Evolutionary conservation across 2,888 invertebrate genomes (phyloP).

Genomic region (Himalopsyche anomala): DNA sequence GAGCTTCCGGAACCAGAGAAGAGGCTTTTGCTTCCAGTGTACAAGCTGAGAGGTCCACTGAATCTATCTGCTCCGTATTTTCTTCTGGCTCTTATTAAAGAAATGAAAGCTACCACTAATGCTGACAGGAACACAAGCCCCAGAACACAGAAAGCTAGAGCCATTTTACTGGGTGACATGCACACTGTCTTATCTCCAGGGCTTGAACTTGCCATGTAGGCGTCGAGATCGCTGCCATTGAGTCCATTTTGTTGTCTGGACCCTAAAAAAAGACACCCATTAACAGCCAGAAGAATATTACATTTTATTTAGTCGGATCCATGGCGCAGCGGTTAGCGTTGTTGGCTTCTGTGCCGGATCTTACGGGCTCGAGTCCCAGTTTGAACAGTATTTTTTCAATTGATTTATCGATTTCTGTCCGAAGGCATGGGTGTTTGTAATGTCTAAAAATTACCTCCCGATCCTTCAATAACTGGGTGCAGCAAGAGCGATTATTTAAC

Average conservation of each 20-base stretch:
- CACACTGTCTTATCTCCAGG: constrained; percentile 82
- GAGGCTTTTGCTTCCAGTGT: constrained; percentile 78
- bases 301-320: too few relatives aligned
- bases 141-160: constrained; percentile 84
- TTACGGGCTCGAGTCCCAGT: too few relatives aligned
- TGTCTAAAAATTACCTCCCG: too few relatives aligned
- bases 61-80: constrained; percentile 74
- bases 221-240: constrained; percentile 60
- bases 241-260: constrained; percentile 62
- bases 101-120: constrained; percentile 82
- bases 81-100: constrained; percentile 80
- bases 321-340: too few relatives aligned
- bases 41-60: constrained; percentile 77
- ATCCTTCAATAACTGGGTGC: too few relatives aligned
- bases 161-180: constrained; percentile 86
- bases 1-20: constrained; percentile 79
- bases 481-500: too few relatives aligned
- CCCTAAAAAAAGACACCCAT: constrained; percentile 51
- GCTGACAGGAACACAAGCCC: constrained; percentile 85
- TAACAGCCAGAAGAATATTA: too few relatives aligned
- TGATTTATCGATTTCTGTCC: too few relatives aligned
- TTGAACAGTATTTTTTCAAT: too few relatives aligned
- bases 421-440: too few relatives aligned
- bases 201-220: constrained; percentile 58
- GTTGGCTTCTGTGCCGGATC: too few relatives aligned